Evolutionary conservation across 2,888 invertebrate species (phyloP).

Genomic region (Hypolimnas misippus): DNA sequence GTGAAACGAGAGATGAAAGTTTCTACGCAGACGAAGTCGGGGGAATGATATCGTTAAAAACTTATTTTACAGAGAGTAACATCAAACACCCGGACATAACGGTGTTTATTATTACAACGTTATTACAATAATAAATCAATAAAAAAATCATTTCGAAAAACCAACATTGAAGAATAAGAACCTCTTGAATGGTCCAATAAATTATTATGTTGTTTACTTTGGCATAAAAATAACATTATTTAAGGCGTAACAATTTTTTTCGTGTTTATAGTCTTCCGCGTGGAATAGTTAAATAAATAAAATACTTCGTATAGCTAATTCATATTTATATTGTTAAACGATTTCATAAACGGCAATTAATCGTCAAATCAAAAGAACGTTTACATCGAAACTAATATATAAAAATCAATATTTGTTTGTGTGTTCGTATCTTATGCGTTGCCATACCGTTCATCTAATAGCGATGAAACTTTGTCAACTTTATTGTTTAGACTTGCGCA

Average conservation of each 20-base stretch:
- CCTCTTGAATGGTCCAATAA: constrained; percentile 13
- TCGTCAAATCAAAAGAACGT: too few relatives aligned
- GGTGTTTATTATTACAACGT: background rate
- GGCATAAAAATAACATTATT: constrained; percentile 10
- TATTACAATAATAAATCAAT: constrained; percentile 31
- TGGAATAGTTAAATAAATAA: background rate
- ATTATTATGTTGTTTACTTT: constrained; percentile 15
- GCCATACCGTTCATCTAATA: too few relatives aligned
- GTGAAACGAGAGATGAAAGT: too few relatives aligned
- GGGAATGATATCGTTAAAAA: too few relatives aligned
- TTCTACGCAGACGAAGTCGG: too few relatives aligned
- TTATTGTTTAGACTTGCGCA: too few relatives aligned
- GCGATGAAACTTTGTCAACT: too few relatives aligned
- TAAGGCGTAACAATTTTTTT: background rate
- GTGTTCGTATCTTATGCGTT: too few relatives aligned
- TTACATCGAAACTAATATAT: too few relatives aligned
- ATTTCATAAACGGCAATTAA: background rate
- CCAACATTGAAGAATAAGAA: constrained; percentile 12
- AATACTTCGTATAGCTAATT: background rate
- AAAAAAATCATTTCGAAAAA: constrained; percentile 19
- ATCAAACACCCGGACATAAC: constrained; percentile 25
- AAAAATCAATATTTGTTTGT: too few relatives aligned
- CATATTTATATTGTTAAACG: background rate
- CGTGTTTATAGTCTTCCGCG: background rate
- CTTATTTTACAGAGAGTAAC: constrained; percentile 12